phyloP scores from a whole-genome alignment of 2,888 invertebrate genomes.

The Leptinotarsa rubiginosa region DNA sequence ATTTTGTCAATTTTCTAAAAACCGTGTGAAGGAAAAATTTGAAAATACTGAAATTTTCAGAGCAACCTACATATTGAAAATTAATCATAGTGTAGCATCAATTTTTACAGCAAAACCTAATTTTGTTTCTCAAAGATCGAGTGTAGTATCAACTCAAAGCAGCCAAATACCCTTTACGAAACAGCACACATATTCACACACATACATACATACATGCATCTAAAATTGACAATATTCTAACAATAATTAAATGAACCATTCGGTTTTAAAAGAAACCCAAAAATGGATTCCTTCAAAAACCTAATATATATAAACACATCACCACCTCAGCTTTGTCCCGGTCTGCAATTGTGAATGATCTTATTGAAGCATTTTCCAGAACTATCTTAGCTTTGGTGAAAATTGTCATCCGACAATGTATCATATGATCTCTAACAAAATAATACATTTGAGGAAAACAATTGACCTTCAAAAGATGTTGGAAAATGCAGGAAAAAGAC shows the following conservation, averaged over 20 bases:
- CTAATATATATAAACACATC: not conserved
- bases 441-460: not conserved
- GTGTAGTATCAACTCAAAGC: not conserved
- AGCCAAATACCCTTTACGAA: not conserved
- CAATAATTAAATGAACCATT: not conserved
- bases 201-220: not conserved
- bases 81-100: not conserved
- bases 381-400: not conserved
- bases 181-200: not conserved
- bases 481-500: not conserved
- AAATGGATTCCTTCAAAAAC: conserved; percentile 8
- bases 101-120: not conserved
- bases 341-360: not conserved
- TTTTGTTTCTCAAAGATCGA: not conserved
- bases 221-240: not conserved
- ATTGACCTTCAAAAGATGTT: not conserved
- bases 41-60: too few species aligned
- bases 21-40: not conserved
- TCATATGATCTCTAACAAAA: conserved; percentile 28
- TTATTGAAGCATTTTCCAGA: not conserved
- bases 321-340: not conserved
- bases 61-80: not conserved
- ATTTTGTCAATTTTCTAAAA: too few species aligned
- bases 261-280: conserved; percentile 9
- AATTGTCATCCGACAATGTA: not conserved